A percentile compares a stretch with the other conserved stretches of the same genome.
Conservation (phyloP, 1,140 invertebrate species). For the Liolophura sinensis region DNA sequence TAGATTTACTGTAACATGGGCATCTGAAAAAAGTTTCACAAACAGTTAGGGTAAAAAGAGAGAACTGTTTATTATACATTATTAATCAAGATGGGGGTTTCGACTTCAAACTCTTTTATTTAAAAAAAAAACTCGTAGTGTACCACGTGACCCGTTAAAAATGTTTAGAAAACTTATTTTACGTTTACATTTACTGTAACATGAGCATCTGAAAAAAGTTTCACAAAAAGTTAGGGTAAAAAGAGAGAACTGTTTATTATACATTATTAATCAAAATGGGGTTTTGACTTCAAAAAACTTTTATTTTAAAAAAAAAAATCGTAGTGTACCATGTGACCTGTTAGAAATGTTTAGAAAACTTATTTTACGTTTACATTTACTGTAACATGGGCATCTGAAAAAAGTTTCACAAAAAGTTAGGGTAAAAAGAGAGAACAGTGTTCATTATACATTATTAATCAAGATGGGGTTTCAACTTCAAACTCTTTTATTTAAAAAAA, state of each 20-base stretch:
- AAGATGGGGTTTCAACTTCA: constrained; percentile 7
- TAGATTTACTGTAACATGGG: background rate
- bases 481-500: no score
- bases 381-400: background rate
- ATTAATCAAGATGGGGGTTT: constrained; percentile 8
- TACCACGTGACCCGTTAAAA: background rate
- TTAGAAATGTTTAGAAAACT: constrained; percentile 2
- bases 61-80: no score
- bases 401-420: background rate
- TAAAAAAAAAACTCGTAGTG: constrained; percentile 5
- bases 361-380: constrained; percentile 9
- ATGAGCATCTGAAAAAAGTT: no score
- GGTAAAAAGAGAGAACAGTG: constrained; percentile 58
- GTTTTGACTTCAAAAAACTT: background rate
- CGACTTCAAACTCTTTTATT: background rate
- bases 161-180: constrained; percentile 19
- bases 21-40: background rate
- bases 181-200: constrained; percentile 5
- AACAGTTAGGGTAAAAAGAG: background rate
- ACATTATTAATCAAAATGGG: constrained; percentile 11
- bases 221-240: no score
- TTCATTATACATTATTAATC: constrained; percentile 10
- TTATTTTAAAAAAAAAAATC: constrained; percentile 6
- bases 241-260: constrained; percentile 6
- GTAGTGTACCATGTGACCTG: background rate